Evolutionary conservation across 2,888 invertebrate genomes (phyloP), one percentile per base, ranked within the genome.

Genomic region (Hyppa rectilinea): DNA sequence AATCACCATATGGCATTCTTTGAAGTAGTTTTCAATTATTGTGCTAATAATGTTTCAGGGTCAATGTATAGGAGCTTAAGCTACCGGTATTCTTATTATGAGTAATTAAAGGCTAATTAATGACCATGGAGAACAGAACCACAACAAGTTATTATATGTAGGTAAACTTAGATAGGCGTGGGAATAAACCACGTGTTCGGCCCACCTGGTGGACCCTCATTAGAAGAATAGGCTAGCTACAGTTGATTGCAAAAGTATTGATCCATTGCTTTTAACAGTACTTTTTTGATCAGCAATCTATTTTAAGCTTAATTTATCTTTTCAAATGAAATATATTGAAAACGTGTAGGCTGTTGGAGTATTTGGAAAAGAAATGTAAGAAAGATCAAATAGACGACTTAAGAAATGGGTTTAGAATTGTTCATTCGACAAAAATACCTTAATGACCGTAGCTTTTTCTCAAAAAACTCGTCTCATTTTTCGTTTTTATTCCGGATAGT

Each of bases 171-270:
- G 23, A 5, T 26, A n/a, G 17, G 10, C 55, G 55, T 72, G 72
- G 77, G 77, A 72, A 77, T 2, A 0, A 9, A 6, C 40, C 70
- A 72, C 5, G 29, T 55, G 77, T 9, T 0, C 23, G 2, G 29
- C 29, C 43, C 43, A 43, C 5, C 40, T 31, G 26, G 17, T n/a
- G 34, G 23, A 14, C 5, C 23, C 38, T 29, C 45, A 29, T 47
- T n/a, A 76, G n/a, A 36, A 23, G 45, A 69, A 52, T 20, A 14
- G 7, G 2, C 5, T 26, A 17, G 4, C 34, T 49, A 64, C 40
- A 64, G 29, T 63, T 20, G 17, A 0, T 40, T 65, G 65, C 43
- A 43, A 64, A 71, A 23, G 23, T 70, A 70, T 70, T 65, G 70
- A 64, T 74, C 49, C 20, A 14, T 75, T 36, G 29, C 14, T 29